These are phyloP conservation scores for Microctonus hyperodae DNA, from an alignment of 2,888 invertebrate genomes.

Conservation along the genomic window DNA sequence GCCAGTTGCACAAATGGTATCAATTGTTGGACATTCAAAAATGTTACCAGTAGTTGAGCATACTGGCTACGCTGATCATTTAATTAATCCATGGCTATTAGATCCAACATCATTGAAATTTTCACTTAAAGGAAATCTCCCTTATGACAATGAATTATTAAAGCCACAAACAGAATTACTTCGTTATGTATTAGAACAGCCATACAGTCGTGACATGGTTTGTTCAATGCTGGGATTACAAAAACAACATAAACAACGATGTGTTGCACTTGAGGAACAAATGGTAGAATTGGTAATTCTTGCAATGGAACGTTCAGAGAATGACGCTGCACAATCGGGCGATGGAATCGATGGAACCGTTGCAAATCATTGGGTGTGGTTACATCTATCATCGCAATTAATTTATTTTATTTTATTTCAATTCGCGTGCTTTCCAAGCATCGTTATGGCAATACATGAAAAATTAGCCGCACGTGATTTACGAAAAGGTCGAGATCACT, in stretches of 20 bases:
- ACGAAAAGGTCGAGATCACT: constrained; percentile 90
- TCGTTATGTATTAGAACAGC: constrained; percentile 91
- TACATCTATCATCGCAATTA: constrained; percentile 91
- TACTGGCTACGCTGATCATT: constrained; percentile 87
- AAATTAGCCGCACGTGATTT: constrained; percentile 83
- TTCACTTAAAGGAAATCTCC: constrained; percentile 76
- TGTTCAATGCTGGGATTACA: constrained; percentile 93
- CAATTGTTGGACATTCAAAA: constrained; percentile 87
- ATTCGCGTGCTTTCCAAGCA: constrained; percentile 91
- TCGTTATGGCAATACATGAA: constrained; percentile 87
- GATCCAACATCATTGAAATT: constrained; percentile 83
- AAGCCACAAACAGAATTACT: constrained; percentile 89
- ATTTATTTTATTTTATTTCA: constrained; percentile 95
- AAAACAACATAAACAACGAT: constrained; percentile 89
- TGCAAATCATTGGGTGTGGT: constrained; percentile 85
- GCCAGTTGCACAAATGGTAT: constrained; percentile 94
- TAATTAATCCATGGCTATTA: constrained; percentile 92
- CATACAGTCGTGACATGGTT: constrained; percentile 95
- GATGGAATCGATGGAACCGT: constrained; percentile 69
- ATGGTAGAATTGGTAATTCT: constrained; percentile 88
- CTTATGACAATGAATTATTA: constrained; percentile 86
- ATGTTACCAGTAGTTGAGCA: constrained; percentile 95
- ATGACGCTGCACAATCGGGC: constrained; percentile 65
- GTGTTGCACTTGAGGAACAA: constrained; percentile 90
- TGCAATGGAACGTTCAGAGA: constrained; percentile 92